phyloP scores from a whole-genome alignment of 1,140 invertebrate species.

The Drosophila bifasciata region DNA sequence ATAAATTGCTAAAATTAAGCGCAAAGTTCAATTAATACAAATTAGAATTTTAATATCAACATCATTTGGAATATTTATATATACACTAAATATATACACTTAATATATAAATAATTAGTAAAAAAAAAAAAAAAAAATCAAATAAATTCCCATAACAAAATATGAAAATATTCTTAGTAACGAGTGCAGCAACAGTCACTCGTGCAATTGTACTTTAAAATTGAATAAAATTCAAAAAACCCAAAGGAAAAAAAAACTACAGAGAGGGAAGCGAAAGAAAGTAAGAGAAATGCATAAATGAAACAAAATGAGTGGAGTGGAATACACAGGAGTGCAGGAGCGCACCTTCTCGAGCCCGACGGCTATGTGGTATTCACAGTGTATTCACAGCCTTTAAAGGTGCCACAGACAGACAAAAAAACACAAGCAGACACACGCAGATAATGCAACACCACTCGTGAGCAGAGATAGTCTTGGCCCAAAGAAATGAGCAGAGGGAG shows the following conservation, averaged over 20 bases:
- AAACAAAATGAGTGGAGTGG: conserved; percentile 26
- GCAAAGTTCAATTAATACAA: conserved; percentile 81
- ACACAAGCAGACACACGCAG: conserved; percentile 39
- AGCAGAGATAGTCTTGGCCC: conserved; percentile 2
- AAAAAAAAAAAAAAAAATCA: conserved; percentile 47
- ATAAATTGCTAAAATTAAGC: conserved; percentile 68
- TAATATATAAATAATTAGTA: conserved; percentile 55
- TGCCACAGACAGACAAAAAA: conserved; percentile 10
- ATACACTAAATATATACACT: conserved; percentile 52
- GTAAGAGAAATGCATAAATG: conserved; percentile 16
- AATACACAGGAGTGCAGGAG: not conserved
- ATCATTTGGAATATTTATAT: conserved; percentile 74
- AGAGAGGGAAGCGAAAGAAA: conserved; percentile 12
- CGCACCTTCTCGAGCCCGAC: not conserved
- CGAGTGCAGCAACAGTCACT: conserved; percentile 44
- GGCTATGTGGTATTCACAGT: conserved; percentile 16
- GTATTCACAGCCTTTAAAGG: conserved; percentile 21
- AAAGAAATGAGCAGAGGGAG: no score
- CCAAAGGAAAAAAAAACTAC: conserved; percentile 28
- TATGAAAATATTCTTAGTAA: conserved; percentile 36
- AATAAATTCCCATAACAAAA: conserved; percentile 60
- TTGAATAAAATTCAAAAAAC: conserved; percentile 73
- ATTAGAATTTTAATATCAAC: conserved; percentile 77
- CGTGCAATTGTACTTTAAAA: conserved; percentile 77
- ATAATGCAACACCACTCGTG: conserved; percentile 13